Conservation (phyloP, 2,888 invertebrate species). For the Phrixothrix hirtus region DNA sequence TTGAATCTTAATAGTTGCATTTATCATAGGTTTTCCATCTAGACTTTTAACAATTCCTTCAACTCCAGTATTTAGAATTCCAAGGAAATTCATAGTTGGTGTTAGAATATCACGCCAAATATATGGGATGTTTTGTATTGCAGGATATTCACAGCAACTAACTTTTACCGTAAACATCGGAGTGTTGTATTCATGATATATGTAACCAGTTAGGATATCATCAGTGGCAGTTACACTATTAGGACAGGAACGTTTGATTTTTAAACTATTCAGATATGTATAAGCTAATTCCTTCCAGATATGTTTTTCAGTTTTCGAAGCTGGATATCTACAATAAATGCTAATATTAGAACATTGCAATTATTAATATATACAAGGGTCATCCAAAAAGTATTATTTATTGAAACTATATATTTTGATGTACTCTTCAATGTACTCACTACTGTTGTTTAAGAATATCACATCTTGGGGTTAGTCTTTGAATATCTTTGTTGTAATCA, state of each 20-base stretch:
- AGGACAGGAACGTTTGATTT: slow-evolving; percentile 50
- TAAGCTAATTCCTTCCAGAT: slow-evolving; percentile 60
- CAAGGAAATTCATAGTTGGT: slow-evolving; percentile 66
- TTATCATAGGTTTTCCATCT: slow-evolving; percentile 65
- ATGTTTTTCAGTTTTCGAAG: slow-evolving; percentile 39
- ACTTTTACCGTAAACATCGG: slow-evolving; percentile 74
- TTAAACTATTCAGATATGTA: slow-evolving; percentile 56
- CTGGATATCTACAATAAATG: slow-evolving; percentile 38
- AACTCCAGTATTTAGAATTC: slow-evolving; percentile 68
- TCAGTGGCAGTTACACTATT: slow-evolving; percentile 51
- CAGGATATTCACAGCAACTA: slow-evolving; percentile 83
- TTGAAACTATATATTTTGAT: too few species aligned
- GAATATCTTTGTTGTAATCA: too few species aligned
- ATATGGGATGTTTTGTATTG: slow-evolving; percentile 64
- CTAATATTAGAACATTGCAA: too few species aligned
- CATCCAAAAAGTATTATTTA: too few species aligned
- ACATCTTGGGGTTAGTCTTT: too few species aligned
- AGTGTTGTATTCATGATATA: slow-evolving; percentile 66
- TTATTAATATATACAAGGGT: too few species aligned
- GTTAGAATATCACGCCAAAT: slow-evolving; percentile 73
- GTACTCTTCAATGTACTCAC: too few species aligned
- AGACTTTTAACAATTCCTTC: slow-evolving; percentile 72
- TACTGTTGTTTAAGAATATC: too few species aligned
- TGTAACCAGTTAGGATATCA: slow-evolving; percentile 61
- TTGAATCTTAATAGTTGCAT: slow-evolving; percentile 71